Base-by-base conservation (phyloP, 1,140 invertebrate genomes). In the Lepidostoma basale region DNA sequence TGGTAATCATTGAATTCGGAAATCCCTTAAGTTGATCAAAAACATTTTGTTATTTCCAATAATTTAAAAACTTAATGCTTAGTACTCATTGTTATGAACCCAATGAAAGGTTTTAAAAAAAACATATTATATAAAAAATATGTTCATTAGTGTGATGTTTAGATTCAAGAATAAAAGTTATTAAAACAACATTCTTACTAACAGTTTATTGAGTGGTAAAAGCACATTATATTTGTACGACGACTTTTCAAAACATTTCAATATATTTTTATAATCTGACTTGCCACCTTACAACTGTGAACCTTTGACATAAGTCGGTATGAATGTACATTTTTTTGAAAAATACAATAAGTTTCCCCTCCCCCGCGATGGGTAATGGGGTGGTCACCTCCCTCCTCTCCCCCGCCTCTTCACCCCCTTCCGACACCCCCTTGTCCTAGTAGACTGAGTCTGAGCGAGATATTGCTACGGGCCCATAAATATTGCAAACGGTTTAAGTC, bases 281-380 rank as follows among this genome's bases (percentile, higher is more conserved):
- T 54, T 54, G 12, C 49, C 5, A 23, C 49, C 49, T 54, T 54
- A 30, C 10, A 30, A 28, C 10, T 10, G 10, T 12, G 20, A 8
- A 6, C 26, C n/a, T 14, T 18, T 12, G n/a, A 54, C 49, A 28
- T 18, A 28, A 10, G 26, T 28, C 22, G 16, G 49, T 54, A 54
- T 30, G 20, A 54, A 44, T 71, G 67, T 71, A 71, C 66, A 72
- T 72, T 68, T 59, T n/a, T 72, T 72, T 68, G 70, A 72, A 72
- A 72, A 72, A 72, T 72, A 72, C 70, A 72, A 72, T 72, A 72
- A 72, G 69, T 68, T 49, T 66, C 66, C 64, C 58, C 66, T 68
- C 58, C 47, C 62, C 36, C 42, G 49, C 56, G 64, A 63, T 71
- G 68, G 63, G 65, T 54, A 33, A 36, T 20, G 26, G 28, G 66